Conservation (phyloP, 2,113 vertebrate species). For the Galemys pyrenaicus region DNA sequence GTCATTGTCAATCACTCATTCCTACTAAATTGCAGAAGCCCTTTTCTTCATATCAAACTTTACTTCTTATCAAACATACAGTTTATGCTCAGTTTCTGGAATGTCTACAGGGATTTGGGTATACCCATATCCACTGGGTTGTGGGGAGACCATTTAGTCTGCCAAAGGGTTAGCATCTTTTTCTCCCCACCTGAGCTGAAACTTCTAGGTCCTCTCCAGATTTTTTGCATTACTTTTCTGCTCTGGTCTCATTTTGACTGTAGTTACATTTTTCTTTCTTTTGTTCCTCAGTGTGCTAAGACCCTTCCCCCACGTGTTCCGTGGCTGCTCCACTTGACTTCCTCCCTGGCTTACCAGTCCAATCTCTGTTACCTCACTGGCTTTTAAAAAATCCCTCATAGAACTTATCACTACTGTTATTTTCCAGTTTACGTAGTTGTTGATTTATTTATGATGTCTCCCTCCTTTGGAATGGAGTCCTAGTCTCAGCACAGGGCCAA, state of each 20-base stretch:
- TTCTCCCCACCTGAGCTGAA: constrained; percentile 21
- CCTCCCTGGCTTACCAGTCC: neutral
- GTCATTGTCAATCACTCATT: constrained; percentile 44
- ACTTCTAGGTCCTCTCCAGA: neutral
- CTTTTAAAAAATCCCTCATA: neutral
- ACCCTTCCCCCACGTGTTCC: neutral
- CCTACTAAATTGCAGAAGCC: constrained; percentile 16
- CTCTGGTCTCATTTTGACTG: neutral
- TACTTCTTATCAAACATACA: constrained; percentile 3
- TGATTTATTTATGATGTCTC: neutral
- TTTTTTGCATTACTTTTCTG: neutral
- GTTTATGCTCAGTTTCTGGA: neutral
- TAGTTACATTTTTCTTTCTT: neutral
- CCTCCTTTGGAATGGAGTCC: neutral
- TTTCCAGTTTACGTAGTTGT: constrained; percentile 1
- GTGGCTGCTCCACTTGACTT: neutral
- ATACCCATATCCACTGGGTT: neutral
- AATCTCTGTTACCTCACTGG: neutral
- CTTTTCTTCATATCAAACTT: neutral
- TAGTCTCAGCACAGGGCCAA: neutral
- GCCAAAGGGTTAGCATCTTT: neutral
- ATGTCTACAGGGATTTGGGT: neutral
- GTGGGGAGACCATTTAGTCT: neutral
- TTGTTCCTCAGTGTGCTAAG: neutral
- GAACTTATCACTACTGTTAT: neutral